phyloP scores from a whole-genome alignment of 2,797 vertebrate genomes.

The Picus viridis region DNA sequence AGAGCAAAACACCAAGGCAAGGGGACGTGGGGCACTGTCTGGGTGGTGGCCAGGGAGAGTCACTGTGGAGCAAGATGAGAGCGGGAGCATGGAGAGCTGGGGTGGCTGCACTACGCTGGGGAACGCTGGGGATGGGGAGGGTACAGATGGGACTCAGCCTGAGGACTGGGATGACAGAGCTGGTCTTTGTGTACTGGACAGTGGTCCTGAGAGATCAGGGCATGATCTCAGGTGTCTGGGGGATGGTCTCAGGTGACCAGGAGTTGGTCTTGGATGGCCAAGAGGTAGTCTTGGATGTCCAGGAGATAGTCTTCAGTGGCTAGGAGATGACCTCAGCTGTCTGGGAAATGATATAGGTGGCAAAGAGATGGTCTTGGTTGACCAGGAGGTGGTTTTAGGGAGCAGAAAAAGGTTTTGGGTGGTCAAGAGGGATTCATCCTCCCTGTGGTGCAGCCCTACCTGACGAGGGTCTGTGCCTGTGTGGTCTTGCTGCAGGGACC shows the following conservation, averaged over 20 bases:
- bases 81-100: not conserved
- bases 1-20: not conserved
- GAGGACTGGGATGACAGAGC: not conserved
- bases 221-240: not conserved
- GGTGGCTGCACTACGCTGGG: not conserved
- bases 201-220: not conserved
- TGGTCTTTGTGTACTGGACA: not conserved
- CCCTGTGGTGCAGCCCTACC: not conserved
- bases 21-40: accelerated
- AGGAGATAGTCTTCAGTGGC: not conserved
- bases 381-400: not conserved
- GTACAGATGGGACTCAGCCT: not conserved
- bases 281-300: not conserved
- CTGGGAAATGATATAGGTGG: not conserved
- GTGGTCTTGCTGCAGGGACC: not conserved
- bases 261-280: not conserved
- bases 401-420: not conserved
- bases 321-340: not conserved
- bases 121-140: accelerated
- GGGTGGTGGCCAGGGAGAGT: not conserved
- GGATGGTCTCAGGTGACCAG: not conserved
- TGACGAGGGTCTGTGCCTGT: not conserved
- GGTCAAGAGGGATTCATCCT: not conserved
- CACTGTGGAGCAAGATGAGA: not conserved
- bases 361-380: not conserved